These are phyloP conservation scores for Hapalemur alaotrensis DNA, from an alignment of 2,797 vertebrate species.

Conservation along the genomic window DNA sequence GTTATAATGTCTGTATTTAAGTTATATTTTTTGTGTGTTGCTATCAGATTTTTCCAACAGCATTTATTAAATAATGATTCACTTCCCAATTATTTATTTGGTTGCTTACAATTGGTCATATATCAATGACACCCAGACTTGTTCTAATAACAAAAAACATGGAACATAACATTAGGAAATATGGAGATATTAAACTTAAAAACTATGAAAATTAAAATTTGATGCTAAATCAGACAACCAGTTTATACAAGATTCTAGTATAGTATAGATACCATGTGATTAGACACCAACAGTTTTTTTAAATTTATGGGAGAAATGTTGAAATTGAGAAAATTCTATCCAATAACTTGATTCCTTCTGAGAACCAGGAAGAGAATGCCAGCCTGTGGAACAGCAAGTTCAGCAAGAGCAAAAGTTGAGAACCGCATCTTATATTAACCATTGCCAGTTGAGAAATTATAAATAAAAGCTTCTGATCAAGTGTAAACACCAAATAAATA, in stretches of 20 bases:
- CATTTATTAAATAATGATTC: background rate
- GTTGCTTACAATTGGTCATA: background rate
- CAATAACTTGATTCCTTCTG: constrained; percentile 7
- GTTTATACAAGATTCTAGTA: background rate
- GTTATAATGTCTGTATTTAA: constrained; percentile 12
- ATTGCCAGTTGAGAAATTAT: constrained; percentile 22
- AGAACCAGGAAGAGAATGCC: background rate
- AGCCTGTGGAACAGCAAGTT: background rate
- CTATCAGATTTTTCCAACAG: background rate
- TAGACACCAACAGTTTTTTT: background rate
- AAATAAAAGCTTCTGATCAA: constrained; percentile 42
- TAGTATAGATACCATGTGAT: background rate
- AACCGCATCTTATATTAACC: background rate
- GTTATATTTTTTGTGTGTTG: constrained; percentile 12
- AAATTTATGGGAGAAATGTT: background rate
- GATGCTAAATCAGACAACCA: background rate
- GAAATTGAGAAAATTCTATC: constrained; percentile 28
- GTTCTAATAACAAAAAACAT: background rate
- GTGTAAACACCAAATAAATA: constrained; percentile 23
- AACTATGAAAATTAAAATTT: constrained; percentile 42
- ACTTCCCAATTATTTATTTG: constrained; percentile 11
- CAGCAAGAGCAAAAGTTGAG: background rate
- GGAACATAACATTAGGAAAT: background rate
- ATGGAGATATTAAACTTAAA: background rate
- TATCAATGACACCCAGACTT: background rate